Evolutionary conservation across 1,140 invertebrate genomes (phyloP).

Genomic region (Papilio dardanus): DNA sequence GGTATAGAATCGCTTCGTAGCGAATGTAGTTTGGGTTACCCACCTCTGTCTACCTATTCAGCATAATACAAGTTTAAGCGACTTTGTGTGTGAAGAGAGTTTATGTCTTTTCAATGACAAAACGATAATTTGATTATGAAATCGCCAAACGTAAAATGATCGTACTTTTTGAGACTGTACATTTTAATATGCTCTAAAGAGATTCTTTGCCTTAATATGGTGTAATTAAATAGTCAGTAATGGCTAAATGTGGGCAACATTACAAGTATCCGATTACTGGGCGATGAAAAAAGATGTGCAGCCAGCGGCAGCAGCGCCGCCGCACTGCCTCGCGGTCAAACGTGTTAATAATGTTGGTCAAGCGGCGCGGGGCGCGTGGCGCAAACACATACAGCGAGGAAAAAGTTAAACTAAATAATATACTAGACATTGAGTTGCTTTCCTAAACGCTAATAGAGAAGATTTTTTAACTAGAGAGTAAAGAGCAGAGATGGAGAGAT

Average conservation of each 20-base stretch:
- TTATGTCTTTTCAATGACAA: neutral
- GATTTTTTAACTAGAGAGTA: neutral
- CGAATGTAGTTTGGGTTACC: too few relatives aligned
- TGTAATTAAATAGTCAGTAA: constrained; percentile 27
- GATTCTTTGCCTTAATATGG: neutral
- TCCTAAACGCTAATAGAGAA: neutral
- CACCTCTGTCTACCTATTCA: too few relatives aligned
- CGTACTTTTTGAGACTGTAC: neutral
- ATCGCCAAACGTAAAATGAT: neutral
- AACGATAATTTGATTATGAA: neutral
- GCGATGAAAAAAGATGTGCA: constrained; percentile 51
- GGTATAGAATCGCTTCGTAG: too few relatives aligned
- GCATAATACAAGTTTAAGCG: too few relatives aligned
- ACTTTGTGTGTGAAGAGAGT: too few relatives aligned
- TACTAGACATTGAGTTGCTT: neutral
- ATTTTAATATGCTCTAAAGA: neutral
- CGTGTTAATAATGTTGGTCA: constrained; percentile 59
- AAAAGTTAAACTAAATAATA: constrained; percentile 1
- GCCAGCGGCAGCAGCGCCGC: constrained; percentile 32
- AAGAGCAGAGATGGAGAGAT: too few relatives aligned
- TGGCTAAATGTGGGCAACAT: constrained; percentile 18
- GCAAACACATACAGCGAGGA: constrained; percentile 27
- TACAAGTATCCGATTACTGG: constrained; percentile 54
- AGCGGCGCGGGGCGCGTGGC: constrained; percentile 36
- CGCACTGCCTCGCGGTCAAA: constrained; percentile 63